phyloP scores from a whole-genome alignment of 2,113 vertebrate genomes.

The Elaphurus davidianus region DNA sequence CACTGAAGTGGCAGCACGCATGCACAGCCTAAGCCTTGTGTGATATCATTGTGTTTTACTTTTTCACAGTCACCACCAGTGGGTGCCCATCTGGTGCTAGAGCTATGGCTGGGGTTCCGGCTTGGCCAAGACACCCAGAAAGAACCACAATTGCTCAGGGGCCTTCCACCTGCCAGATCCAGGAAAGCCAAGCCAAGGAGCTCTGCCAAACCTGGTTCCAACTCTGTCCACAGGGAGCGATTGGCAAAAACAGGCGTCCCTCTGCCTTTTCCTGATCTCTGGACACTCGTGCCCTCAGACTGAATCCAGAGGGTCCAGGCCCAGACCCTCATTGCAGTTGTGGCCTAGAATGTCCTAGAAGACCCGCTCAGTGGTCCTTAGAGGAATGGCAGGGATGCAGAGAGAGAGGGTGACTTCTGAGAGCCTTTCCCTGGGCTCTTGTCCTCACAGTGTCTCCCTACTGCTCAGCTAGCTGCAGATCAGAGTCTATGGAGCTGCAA shows the following conservation, averaged over 20 bases:
- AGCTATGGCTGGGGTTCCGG: not conserved
- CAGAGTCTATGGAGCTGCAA: not conserved
- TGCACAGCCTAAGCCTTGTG: not conserved
- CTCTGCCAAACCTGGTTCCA: slow-evolving; percentile 7
- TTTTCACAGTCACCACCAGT: not conserved
- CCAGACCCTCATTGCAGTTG: not conserved
- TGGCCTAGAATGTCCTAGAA: not conserved
- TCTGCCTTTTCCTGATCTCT: not conserved
- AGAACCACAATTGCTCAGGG: slow-evolving; percentile 31
- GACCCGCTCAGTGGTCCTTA: not conserved
- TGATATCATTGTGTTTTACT: not conserved
- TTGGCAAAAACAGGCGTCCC: not conserved
- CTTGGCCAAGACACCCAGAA: slow-evolving; percentile 52
- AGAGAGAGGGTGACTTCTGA: not conserved
- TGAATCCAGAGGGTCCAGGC: not conserved
- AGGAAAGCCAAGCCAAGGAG: not conserved
- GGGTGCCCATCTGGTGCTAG: not conserved
- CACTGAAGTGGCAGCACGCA: not conserved
- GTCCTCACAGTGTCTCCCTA: not conserved
- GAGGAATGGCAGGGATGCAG: not conserved
- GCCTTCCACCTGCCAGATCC: slow-evolving; percentile 40
- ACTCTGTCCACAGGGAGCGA: not conserved
- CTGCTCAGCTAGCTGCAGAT: not conserved
- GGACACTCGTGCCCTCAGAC: not conserved
- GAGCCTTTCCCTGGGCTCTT: not conserved